These are phyloP conservation scores for Neoitamus cyanurus DNA, from an alignment of 2,888 invertebrate genomes.

Conservation along the genomic window DNA sequence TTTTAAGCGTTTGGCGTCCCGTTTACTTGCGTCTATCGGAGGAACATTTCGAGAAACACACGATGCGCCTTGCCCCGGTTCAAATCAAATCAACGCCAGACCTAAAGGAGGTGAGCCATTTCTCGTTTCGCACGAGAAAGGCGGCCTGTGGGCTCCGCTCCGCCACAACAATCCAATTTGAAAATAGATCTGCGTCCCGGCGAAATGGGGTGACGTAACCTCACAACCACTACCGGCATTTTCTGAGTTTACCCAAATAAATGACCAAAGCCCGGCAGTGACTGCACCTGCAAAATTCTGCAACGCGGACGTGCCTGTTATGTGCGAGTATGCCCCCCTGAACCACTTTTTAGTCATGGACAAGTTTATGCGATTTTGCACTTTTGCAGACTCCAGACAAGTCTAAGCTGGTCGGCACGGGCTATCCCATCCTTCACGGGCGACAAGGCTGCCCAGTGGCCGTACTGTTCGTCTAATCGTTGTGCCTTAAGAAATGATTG, in stretches of 20 bases:
- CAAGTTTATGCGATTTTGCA: not conserved
- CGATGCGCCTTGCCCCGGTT: not conserved
- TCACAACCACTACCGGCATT: not conserved
- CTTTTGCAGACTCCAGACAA: not conserved
- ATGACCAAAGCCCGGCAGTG: not conserved
- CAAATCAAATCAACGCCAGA: not conserved
- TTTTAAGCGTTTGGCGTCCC: not conserved
- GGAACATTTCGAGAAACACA: not conserved
- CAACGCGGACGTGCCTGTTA: not conserved
- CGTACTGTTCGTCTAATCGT: not conserved
- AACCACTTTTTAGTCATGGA: not conserved
- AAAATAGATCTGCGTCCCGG: not conserved
- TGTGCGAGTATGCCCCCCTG: not conserved
- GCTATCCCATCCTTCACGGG: not conserved
- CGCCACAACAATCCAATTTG: not conserved
- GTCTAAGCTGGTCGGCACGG: not conserved
- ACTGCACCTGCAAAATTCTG: not conserved
- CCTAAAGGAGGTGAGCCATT: not conserved
- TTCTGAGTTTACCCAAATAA: not conserved
- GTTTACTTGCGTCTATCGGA: not conserved
- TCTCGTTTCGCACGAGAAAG: not conserved
- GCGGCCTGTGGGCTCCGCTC: not conserved
- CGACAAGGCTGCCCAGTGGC: not conserved
- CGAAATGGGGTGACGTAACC: not conserved
- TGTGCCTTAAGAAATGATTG: not conserved